Evolutionary conservation across 2,113 vertebrate genomes (phyloP).

Genomic region (Burhinus oedicnemus): DNA sequence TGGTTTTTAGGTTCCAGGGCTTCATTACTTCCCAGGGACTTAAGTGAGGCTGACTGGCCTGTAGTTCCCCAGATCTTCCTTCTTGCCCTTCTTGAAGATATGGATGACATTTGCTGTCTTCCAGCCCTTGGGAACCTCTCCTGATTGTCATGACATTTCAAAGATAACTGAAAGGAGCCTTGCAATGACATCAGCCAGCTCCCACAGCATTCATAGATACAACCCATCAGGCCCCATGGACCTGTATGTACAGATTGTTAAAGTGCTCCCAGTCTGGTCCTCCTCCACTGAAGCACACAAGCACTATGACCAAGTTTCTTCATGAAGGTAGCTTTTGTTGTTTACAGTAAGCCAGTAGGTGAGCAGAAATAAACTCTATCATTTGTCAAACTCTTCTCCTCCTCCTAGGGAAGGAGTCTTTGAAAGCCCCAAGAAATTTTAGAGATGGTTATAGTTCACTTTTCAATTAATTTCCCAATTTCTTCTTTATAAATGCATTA

Average conservation of each 20-base stretch:
- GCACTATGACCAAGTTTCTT: background rate
- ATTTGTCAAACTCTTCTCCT: background rate
- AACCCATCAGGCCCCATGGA: background rate
- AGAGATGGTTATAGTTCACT: accelerated
- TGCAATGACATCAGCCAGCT: background rate
- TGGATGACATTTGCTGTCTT: background rate
- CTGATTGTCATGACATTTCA: background rate
- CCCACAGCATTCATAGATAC: background rate
- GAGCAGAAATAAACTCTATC: background rate
- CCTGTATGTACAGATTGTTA: background rate
- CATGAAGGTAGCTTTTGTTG: background rate
- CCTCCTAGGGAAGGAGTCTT: background rate
- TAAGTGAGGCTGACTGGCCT: background rate
- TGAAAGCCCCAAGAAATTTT: background rate
- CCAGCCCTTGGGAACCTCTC: background rate
- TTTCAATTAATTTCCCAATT: background rate
- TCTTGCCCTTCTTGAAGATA: background rate
- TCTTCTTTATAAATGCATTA: background rate
- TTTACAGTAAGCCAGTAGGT: background rate
- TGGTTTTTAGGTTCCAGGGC: background rate
- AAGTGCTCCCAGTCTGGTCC: background rate
- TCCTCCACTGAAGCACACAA: background rate
- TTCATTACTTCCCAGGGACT: background rate
- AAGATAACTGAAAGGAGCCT: background rate
- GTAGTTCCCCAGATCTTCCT: background rate